These are phyloP conservation scores for Acrocephalus arundinaceus DNA, from an alignment of 2,113 vertebrate species.

Conservation along the genomic window DNA sequence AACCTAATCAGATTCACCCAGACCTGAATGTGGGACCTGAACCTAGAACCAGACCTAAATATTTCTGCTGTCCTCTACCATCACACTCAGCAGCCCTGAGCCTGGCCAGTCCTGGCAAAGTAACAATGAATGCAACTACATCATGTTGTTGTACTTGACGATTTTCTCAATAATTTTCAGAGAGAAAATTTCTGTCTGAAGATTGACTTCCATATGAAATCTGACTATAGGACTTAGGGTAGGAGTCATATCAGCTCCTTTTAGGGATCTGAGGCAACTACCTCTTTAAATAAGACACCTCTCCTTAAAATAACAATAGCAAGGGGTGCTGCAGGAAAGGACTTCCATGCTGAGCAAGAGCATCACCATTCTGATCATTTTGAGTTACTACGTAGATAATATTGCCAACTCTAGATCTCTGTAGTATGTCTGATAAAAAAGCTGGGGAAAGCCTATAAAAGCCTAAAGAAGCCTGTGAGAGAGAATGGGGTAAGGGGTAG, in stretches of 20 bases:
- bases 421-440: not conserved
- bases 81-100: not conserved
- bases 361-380: not conserved
- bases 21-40: not conserved
- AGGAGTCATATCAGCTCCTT: not conserved
- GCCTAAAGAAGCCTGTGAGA: not conserved
- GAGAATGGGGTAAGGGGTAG: rapidly evolving
- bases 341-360: not conserved
- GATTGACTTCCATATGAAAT: not conserved
- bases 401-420: not conserved
- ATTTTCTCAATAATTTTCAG: not conserved
- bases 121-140: not conserved
- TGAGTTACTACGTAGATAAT: not conserved
- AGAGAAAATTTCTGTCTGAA: not conserved
- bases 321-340: not conserved
- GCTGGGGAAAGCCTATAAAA: not conserved
- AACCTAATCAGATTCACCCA: not conserved
- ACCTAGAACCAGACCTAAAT: no score
- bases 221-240: not conserved
- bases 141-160: rapidly evolving
- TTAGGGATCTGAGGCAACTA: not conserved
- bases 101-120: not conserved
- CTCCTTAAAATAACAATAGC: not conserved
- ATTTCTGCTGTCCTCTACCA: not conserved
- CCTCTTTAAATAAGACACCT: not conserved